phyloP scores from a whole-genome alignment of 2,888 invertebrate genomes.

The Sarcophaga variegata region DNA sequence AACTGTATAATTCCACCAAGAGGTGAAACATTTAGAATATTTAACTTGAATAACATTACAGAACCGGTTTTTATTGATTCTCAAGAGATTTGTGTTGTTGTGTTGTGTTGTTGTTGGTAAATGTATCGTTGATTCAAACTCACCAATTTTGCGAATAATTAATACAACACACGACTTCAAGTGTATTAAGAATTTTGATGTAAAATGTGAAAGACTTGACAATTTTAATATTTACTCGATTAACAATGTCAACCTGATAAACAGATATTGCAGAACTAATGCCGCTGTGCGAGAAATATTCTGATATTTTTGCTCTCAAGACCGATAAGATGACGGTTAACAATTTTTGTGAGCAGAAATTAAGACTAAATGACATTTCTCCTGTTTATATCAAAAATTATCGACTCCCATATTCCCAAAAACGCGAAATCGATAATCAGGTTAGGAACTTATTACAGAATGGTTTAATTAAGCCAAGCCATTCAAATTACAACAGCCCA shows the following conservation, averaged over 20 bases:
- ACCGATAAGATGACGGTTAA: not conserved
- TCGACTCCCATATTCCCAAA: no score
- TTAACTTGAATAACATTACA: no score
- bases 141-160: not conserved
- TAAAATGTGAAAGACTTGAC: slow-evolving; percentile 5
- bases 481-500: no score
- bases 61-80: no score
- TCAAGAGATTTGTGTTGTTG: no score
- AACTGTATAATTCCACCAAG: no score
- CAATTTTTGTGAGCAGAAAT: slow-evolving; percentile 37
- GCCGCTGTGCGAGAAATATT: slow-evolving; percentile 28
- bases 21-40: no score
- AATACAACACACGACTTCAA: slow-evolving; percentile 32
- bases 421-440: no score
- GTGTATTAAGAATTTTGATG: slow-evolving; percentile 6
- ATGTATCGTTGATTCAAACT: not conserved
- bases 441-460: no score
- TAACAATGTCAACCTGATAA: not conserved
- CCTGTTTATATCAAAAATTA: no score
- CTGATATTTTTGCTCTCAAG: slow-evolving; percentile 30
- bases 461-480: no score
- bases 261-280: slow-evolving; percentile 16
- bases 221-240: slow-evolving; percentile 33
- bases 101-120: no score
- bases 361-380: not conserved